phyloP scores from a whole-genome alignment of 2,797 vertebrate genomes.

The Acipenser transmontanus region DNA sequence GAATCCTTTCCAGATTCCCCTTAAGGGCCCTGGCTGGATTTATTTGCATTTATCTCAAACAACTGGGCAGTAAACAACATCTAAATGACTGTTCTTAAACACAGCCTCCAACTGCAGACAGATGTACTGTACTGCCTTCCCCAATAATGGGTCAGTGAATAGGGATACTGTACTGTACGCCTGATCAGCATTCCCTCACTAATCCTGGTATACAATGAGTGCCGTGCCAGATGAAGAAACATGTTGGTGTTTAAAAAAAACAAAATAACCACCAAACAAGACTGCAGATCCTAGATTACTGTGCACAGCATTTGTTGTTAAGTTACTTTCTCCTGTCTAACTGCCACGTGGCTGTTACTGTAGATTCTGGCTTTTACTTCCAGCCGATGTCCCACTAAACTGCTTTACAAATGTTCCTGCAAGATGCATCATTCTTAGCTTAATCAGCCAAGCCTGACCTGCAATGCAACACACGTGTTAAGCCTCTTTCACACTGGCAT shows the following conservation, averaged over 20 bases:
- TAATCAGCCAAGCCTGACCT: too few species aligned
- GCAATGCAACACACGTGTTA: too few species aligned
- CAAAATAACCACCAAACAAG: background rate
- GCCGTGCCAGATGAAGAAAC: background rate
- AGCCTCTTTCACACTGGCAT: too few species aligned
- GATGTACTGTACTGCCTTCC: background rate
- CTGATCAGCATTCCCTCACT: background rate
- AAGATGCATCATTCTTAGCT: too few species aligned
- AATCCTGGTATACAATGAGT: constrained; percentile 1
- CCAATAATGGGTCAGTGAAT: background rate
- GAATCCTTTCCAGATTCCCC: background rate
- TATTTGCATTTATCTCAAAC: background rate
- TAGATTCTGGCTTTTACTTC: background rate
- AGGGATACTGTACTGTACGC: background rate
- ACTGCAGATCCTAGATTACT: background rate
- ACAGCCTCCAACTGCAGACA: background rate
- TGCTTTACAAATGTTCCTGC: too few species aligned
- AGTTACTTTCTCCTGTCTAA: background rate
- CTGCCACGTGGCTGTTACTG: background rate
- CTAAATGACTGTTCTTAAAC: background rate
- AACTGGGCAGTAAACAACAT: background rate
- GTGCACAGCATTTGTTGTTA: background rate
- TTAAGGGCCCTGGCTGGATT: too few species aligned
- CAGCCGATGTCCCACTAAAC: background rate
- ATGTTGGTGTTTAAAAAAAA: background rate